phyloP scores from a whole-genome alignment of 2,888 invertebrate genomes.

The Phymatocera aterrima region DNA sequence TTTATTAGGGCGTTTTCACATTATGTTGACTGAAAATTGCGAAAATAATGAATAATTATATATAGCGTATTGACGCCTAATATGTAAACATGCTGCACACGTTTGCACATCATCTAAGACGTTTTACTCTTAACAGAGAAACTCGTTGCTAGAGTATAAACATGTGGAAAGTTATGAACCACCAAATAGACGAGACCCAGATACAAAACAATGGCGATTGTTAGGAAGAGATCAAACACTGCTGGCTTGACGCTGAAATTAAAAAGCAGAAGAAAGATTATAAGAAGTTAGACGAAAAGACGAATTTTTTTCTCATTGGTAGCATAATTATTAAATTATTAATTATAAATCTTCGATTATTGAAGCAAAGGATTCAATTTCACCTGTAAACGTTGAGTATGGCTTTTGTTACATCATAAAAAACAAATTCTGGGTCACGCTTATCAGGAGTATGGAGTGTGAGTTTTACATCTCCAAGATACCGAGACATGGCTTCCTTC shows the following conservation, averaged over 20 bases:
- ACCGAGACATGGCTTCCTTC: slow-evolving; percentile 84
- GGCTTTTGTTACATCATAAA: slow-evolving; percentile 90
- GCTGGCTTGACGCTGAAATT: slow-evolving; percentile 95
- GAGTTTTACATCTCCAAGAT: slow-evolving; percentile 86
- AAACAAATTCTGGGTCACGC: slow-evolving; percentile 94
- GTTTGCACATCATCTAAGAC: slow-evolving; percentile 58
- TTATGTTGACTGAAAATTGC: not conserved
- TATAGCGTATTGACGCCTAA: not conserved
- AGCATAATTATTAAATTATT: slow-evolving; percentile 30
- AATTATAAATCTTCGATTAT: not conserved
- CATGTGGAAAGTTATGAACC: slow-evolving; percentile 83
- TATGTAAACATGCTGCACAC: not conserved
- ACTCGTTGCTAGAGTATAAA: slow-evolving; percentile 79
- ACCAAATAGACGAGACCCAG: slow-evolving; percentile 89
- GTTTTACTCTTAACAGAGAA: slow-evolving; percentile 67
- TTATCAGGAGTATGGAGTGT: slow-evolving; percentile 85
- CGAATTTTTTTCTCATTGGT: not conserved
- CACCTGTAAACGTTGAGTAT: slow-evolving; percentile 92
- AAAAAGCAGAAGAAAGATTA: slow-evolving; percentile 49
- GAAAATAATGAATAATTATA: slow-evolving; percentile 7
- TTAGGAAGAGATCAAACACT: slow-evolving; percentile 96
- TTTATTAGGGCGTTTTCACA: no score
- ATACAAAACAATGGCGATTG: slow-evolving; percentile 89
- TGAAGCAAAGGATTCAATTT: slow-evolving; percentile 52
- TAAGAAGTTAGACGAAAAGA: slow-evolving; percentile 50